Percentiles rank a stretch among this genome's conserved stretches.
These are phyloP conservation scores for Myanophis thanlyinensis DNA, from an alignment of 2,113 vertebrate genomes.

Conservation along the genomic window DNA sequence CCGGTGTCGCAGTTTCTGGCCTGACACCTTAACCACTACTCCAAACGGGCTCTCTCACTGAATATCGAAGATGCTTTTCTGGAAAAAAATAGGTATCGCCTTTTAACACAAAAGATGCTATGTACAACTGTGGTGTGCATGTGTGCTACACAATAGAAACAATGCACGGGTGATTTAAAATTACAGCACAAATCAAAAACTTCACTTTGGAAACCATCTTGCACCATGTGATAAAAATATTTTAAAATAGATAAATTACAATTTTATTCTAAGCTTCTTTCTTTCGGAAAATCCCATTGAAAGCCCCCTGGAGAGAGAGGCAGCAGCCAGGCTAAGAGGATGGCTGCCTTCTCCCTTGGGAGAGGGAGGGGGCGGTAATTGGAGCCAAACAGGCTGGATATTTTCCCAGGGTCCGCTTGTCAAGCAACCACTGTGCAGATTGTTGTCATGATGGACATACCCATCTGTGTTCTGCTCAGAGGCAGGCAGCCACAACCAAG, in stretches of 20 bases:
- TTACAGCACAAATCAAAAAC: conserved; percentile 54
- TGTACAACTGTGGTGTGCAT: background rate
- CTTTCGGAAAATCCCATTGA: conserved; percentile 48
- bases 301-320: background rate
- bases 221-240: background rate
- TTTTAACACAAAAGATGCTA: conserved; percentile 22
- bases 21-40: background rate
- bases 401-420: conserved; percentile 58
- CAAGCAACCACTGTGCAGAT: conserved; percentile 50
- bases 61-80: background rate
- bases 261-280: conserved; percentile 60
- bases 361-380: conserved; percentile 64
- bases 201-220: background rate
- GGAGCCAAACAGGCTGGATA: conserved; percentile 46
- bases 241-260: background rate
- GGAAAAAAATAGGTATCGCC: background rate
- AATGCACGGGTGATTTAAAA: conserved; percentile 48
- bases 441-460: conserved; percentile 69
- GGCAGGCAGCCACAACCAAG: conserved; percentile 55
- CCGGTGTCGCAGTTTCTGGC: background rate
- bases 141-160: conserved; percentile 6
- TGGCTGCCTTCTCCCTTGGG: conserved; percentile 41
- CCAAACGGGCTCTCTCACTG: background rate
- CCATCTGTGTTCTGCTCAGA: conserved; percentile 62
- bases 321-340: conserved; percentile 52